Evolutionary conservation across 1,140 invertebrate genomes (phyloP), one percentile per base, ranked within the genome.

Genomic region (Helicoverpa zea): DNA sequence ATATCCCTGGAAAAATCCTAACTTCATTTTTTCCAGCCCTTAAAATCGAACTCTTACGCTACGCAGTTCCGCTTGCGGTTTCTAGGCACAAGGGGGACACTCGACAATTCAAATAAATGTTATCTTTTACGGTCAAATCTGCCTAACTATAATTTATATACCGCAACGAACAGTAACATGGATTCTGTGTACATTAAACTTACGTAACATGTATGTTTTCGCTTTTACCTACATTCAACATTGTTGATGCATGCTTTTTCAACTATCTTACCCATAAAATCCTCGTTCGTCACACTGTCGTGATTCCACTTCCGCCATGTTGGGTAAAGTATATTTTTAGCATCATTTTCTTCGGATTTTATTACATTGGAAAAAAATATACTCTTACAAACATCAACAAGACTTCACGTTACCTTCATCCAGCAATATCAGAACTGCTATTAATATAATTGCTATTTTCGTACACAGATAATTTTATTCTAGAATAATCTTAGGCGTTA

Each of bases 231-330:
- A 74, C 68, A 14, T 23, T 49, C 23, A 23, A 74, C 68, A 14
- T 23, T 49, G 29, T 43, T 70, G n/a, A 18, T 43, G 4, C 47
- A 64, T 56, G 58, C 43, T 56, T 66, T 81, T 83, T 80, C 63
- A 77, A 49, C 59, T n/a, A 74, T 80, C 64, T 80, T 52, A 52
- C 9, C 52, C 68, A 58, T 64, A 66, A 81, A 83, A 83, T 66
- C 51, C 29, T 68, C 78, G 49, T 83, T 79, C 66, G 79, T 79
- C 74, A 83, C 79, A 83, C 73, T 80, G 72, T 83, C 30, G 35
- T 51, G 74, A 4, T 13, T 29, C 59, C 18, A 16, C 73, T 47
- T 49, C 56, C 73, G 16, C 56, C 16, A 14, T 49, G 23, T 63
- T 47, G 56, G 29, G 11, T 51, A 29, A 23, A 73, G 29, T 51